Base-by-base conservation (phyloP, 2,113 vertebrate species). In the Pimephales promelas region DNA sequence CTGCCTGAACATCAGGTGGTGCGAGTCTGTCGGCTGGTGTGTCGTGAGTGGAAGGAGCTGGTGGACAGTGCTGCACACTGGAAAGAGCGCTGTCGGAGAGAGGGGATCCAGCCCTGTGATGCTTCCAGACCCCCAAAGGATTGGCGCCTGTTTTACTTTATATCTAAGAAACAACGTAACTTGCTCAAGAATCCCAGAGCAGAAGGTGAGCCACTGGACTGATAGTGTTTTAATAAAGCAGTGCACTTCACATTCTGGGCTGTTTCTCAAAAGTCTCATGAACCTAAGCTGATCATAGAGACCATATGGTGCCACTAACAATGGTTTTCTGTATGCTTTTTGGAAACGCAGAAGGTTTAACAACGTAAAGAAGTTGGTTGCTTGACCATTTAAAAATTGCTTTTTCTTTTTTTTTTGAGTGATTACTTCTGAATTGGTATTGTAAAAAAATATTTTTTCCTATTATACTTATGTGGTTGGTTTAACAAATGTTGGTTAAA, bases 51-150 rank as follows among this genome's bases (percentile, higher is more conserved):
- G 93, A 91, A 88, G 83, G 87, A 89, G 34, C 83, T 93, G 49
- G 91, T 90, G 0, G 93, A 95, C 89, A 91, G 89, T 2, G 83
- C 91, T 18, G 90, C 90, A n/a, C 68, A 93, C 83, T 95, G 94
- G 94, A 89, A 26, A 49, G 87, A 88, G 83, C 85, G 92, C 75
- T 94, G 93, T n/a, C 85, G 90, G 20, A 89, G 93, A 80, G 93
- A 94, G 54, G 88, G 92, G 9, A 84, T 89, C 20, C 61, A 18
- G 13, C 85, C 85, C 0, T 0, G 7, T 0, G n/a, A 86, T 16
- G 9, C 45, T 1, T 87, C 82, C 34, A 91, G 49, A 82, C 34
- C 11, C 0, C 88, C 91, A 0, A 11, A 49, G 1, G 86, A 92
- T 88, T 94, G 94, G 93, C 85, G 87, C 31, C 5, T 81, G 22